Conservation (phyloP, 2,888 invertebrate genomes). For the Stenotaenia linearis region DNA sequence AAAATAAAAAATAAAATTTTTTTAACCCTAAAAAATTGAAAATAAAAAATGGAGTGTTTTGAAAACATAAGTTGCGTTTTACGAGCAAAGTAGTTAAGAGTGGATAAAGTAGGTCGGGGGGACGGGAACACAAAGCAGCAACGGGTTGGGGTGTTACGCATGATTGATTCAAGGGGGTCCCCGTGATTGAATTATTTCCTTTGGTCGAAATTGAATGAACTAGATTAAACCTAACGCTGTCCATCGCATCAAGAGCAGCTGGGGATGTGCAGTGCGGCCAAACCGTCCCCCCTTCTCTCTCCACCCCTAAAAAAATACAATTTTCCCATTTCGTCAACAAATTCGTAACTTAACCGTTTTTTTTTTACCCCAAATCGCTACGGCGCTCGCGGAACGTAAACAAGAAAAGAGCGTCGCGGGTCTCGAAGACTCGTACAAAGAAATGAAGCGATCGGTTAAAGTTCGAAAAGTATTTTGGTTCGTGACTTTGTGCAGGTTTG, state of each 20-base stretch:
- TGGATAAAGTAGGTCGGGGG: background rate
- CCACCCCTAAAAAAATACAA: no score
- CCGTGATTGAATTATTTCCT: background rate
- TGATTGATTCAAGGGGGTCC: background rate
- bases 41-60: no score
- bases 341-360: no score
- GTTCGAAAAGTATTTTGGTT: background rate
- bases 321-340: no score
- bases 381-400: background rate
- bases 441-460: no score
- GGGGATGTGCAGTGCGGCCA: background rate
- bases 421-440: background rate
- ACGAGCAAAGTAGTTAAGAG: no score
- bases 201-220: slow-evolving; percentile 4
- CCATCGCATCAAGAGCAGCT: background rate
- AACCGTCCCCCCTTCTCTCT: no score
- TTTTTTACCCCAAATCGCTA: background rate
- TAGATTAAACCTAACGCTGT: slow-evolving; percentile 1
- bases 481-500: background rate
- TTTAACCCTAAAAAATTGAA: background rate
- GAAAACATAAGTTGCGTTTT: background rate
- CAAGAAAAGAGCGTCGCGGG: background rate
- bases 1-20: no score
- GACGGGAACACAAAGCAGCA: background rate
- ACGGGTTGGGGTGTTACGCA: slow-evolving; percentile 9